Evolutionary conservation across 2,888 invertebrate genomes (phyloP), one percentile per base, ranked within the genome.

Genomic region (Oscheius onirici): DNA sequence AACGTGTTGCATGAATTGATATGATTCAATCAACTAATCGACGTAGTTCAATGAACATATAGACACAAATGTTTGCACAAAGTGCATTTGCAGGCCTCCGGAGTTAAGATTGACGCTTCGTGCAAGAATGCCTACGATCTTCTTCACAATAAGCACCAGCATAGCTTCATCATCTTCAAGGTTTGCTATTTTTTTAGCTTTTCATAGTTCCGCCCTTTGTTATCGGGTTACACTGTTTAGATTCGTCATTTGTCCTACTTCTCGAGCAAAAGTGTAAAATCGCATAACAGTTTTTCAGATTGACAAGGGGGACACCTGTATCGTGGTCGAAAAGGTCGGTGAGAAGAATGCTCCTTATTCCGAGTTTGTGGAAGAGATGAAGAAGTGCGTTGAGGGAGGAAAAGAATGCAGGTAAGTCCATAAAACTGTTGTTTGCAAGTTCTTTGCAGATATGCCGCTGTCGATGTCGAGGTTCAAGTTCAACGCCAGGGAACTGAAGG

Each of bases 401-500:
- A 86, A 87, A 71, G 86, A 87, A 73, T 87, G 87, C 82, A 81
- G 87, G 72, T 81, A 49, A 46, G 24, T 43, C 15, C 20, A 41
- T 20, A 20, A 17, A 22, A 26, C 8, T 22, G 46, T 1, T 24
- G 0, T 24, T 24, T 8, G 2, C 8, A 11, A 26, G 13, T 49
- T 20, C n/a, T 15, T n/a, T 70, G 10, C 24, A 81, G 82, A 76
- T 87, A 87, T 71, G 87, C 86, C 26, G 87, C 86, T 49, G 87
- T 87, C 24, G 87, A 87, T 57, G 86, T 87, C 24, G 85, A 87
- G 41, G 86, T 87, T 13, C 77, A 77, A 28, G 82, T 87, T 40
- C 88, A 87, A 69, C 76, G 87, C 69, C 87, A 87, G 76, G 87
- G 87, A 68, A 83, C 87, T 61, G 87, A 87, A 57, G 83, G 85